phyloP scores from a whole-genome alignment of 2,888 invertebrate species.

The Phalangium opilio region DNA sequence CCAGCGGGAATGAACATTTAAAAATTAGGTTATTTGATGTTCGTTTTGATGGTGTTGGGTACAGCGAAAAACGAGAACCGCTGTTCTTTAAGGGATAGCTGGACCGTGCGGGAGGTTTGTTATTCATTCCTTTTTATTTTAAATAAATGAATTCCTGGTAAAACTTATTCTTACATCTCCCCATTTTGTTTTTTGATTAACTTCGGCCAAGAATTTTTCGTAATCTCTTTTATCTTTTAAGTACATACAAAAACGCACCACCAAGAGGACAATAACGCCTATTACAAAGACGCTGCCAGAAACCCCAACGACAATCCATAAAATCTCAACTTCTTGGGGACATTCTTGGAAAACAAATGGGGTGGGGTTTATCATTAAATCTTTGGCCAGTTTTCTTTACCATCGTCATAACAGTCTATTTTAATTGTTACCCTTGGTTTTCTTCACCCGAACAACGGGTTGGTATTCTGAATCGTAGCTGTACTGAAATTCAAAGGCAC shows the following conservation, averaged over 20 bases:
- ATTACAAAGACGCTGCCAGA: constrained; percentile 15
- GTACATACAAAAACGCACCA: constrained; percentile 11
- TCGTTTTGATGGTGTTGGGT: no score
- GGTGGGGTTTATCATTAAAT: neutral
- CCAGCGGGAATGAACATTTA: no score
- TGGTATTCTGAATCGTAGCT: constrained; percentile 37
- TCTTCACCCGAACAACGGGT: constrained; percentile 20
- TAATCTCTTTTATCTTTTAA: constrained; percentile 16
- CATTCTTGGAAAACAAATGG: constrained; percentile 9
- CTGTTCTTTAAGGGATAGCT: no score
- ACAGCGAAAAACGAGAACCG: no score
- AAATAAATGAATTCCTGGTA: no score
- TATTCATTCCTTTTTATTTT: no score
- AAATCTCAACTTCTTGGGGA: constrained; percentile 11
- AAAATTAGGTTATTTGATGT: no score
- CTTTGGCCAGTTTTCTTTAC: neutral
- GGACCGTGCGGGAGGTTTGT: no score
- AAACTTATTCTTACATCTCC: constrained; percentile 11
- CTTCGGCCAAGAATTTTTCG: constrained; percentile 12
- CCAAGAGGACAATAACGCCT: constrained; percentile 13
- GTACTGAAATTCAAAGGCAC: constrained; percentile 75
- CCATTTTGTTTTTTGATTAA: constrained; percentile 14
- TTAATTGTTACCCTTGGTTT: constrained; percentile 11
- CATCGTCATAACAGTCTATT: neutral
- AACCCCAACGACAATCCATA: constrained; percentile 13